Evolutionary conservation across 2,888 invertebrate species (phyloP).

Genomic region (Tetheella fluctuosa): DNA sequence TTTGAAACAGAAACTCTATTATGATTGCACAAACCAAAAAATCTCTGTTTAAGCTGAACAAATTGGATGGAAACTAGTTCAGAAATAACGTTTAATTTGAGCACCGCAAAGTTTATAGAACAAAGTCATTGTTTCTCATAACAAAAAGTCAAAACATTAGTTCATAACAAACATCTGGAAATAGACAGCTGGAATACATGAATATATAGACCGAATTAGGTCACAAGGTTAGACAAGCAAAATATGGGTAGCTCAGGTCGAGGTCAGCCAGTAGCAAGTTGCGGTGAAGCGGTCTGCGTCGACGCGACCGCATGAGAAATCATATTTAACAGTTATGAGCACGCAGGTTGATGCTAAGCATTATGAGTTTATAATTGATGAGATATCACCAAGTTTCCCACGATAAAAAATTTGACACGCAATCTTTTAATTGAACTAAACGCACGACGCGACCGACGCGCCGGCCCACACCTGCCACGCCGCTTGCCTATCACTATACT

Average conservation of each 20-base stretch:
- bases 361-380: slow-evolving; percentile 33
- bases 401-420: slow-evolving; percentile 55
- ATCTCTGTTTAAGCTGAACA: slow-evolving; percentile 19
- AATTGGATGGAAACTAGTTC: slow-evolving; percentile 7
- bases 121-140: slow-evolving; percentile 24
- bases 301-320: slow-evolving; percentile 28
- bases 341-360: slow-evolving; percentile 20
- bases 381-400: slow-evolving; percentile 44
- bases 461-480: slow-evolving; percentile 14
- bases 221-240: slow-evolving; percentile 45
- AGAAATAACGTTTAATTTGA: slow-evolving; percentile 20
- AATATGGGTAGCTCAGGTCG: slow-evolving; percentile 44
- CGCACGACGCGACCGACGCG: slow-evolving; percentile 24
- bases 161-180: slow-evolving; percentile 27
- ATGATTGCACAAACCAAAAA: slow-evolving; percentile 21
- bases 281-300: slow-evolving; percentile 25
- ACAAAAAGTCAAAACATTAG: slow-evolving; percentile 22
- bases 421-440: slow-evolving; percentile 55
- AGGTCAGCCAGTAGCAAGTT: slow-evolving; percentile 27
- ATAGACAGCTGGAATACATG: slow-evolving; percentile 27
- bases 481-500: slow-evolving; percentile 39
- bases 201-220: slow-evolving; percentile 50
- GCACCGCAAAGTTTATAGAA: slow-evolving; percentile 31
- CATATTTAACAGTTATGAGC: slow-evolving; percentile 26
- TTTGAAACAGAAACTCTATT: slow-evolving; percentile 36